Base-by-base conservation (phyloP, 2,113 vertebrate species). In the Channa argus region DNA sequence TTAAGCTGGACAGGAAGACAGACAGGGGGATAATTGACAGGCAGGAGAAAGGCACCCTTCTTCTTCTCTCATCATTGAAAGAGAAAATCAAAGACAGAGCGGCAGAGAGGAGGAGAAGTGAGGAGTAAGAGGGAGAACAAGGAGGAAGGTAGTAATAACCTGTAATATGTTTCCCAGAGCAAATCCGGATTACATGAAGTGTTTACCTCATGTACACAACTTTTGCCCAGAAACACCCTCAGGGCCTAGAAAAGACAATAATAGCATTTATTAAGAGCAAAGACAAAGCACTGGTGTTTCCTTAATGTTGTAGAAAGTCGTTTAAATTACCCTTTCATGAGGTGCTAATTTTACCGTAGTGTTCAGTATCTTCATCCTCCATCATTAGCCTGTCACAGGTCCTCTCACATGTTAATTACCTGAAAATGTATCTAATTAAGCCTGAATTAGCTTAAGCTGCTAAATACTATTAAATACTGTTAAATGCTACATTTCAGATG, bases 1-100 rank as follows among this genome's bases (percentile, higher is more conserved):
- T 98, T 96, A 96, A 96, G 94, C 93, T 91, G 88, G 91, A 86
- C 94, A 91, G 95, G 83, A 92, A 93, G 94, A 88, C 93, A 90
- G 94, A 86, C 91, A 92, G 93, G 44, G 92, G 89, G 90, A 95
- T 93, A 96, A 95, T 96, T 97, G 96, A 96, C 95, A 95, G 92
- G 61, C 92, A 91, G 94, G 93, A 94, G 94, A 96, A 94, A 94
- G 88, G 93, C 91, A 86, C 88, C 86, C 64, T 79, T 92, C 87
- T 51, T 81, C 80, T 77, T 80, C 75, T 84, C 61, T 80, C 82
- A 77, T 81, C 83, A 69, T 33, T 85, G 80, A 69, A 86, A 84
- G 80, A 63, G 64, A 69, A 81, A 87, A 87, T 84, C 77, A 89
- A 79, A 86, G 79, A 65, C 58, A 47, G 33, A 15, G 70, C 39